Conservation (phyloP, 2,113 vertebrate species). For the Oceanites oceanicus region DNA sequence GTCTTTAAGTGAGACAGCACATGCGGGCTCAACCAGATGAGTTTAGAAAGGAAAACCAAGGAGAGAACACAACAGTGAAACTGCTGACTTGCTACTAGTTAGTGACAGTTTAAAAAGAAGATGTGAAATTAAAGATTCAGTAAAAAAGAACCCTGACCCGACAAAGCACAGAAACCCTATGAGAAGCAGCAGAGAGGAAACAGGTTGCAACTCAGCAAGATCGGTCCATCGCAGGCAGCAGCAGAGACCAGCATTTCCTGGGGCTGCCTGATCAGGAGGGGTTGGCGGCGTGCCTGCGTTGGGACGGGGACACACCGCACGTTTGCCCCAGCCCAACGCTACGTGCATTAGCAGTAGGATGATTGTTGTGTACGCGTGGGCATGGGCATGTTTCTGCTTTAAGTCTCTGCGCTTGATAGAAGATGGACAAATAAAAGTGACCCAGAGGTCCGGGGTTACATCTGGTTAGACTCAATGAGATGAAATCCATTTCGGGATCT, state of each 20-base stretch:
- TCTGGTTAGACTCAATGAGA: background rate
- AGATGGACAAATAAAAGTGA: background rate
- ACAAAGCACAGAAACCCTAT: background rate
- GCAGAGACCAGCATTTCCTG: background rate
- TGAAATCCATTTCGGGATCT: slow-evolving; percentile 4
- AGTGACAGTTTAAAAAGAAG: background rate
- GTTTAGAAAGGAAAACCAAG: background rate
- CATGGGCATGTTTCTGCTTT: background rate
- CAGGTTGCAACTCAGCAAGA: background rate
- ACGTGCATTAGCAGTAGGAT: rapidly evolving
- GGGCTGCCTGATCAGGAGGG: background rate
- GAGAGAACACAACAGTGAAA: background rate
- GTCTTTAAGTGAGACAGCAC: background rate
- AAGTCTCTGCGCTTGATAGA: background rate
- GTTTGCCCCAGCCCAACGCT: background rate
- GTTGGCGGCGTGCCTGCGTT: rapidly evolving
- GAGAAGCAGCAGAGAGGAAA: background rate
- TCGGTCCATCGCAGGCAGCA: rapidly evolving
- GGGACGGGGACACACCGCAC: background rate
- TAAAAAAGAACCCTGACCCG: background rate
- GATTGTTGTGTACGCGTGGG: rapidly evolving
- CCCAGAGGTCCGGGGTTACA: background rate
- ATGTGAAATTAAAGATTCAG: background rate
- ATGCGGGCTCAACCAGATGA: background rate
- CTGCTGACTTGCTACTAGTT: background rate